Evolutionary conservation across 2,888 invertebrate genomes (phyloP).

Genomic region (Dasypolia templi): DNA sequence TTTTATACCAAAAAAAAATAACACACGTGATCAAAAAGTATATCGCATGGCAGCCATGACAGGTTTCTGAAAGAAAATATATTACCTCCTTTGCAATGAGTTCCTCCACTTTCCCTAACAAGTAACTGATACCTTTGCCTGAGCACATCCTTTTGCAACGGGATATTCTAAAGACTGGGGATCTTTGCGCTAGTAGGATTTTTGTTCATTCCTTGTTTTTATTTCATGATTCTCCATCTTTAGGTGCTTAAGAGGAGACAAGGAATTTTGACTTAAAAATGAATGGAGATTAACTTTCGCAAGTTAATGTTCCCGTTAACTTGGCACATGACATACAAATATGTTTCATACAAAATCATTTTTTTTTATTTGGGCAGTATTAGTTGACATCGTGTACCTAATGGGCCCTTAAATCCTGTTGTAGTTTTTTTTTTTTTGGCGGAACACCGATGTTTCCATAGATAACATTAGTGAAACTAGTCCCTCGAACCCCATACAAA

Average conservation of each 20-base stretch:
- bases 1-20: not conserved
- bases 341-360: not conserved
- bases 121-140: conserved; percentile 50
- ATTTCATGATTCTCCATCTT: not conserved
- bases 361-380: not conserved
- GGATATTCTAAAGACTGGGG: conserved; percentile 40
- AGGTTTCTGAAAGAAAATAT: conserved; percentile 28
- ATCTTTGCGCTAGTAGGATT: conserved; percentile 6
- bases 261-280: not conserved
- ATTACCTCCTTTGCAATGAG: conserved; percentile 33
- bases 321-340: no score
- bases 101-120: conserved; percentile 42
- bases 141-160: conserved; percentile 48
- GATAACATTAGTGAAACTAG: not conserved
- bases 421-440: not conserved
- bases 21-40: not conserved
- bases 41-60: conserved; percentile 2
- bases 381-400: not conserved
- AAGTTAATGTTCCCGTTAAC: not conserved
- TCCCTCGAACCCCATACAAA: conserved; percentile 1
- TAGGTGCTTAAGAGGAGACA: no score
- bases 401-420: not conserved
- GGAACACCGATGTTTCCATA: not conserved
- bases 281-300: not conserved
- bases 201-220: conserved; percentile 21